Conservation (phyloP, 2,113 vertebrate genomes). For the Laticauda laticaudata region DNA sequence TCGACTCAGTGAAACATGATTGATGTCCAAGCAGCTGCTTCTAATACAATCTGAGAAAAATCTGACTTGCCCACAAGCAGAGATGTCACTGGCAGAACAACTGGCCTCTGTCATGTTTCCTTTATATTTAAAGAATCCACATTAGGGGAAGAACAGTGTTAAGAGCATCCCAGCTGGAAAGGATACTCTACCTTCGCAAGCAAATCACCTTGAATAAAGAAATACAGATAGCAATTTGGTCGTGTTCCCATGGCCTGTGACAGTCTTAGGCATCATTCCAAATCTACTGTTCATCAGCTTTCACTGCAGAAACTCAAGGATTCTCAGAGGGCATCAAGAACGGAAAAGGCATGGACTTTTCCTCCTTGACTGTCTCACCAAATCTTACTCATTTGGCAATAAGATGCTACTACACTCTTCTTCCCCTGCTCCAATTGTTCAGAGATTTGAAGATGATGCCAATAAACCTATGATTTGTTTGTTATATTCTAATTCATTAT, state of each 20-base stretch:
- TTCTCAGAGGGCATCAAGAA: not conserved
- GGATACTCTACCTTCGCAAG: constrained; percentile 33
- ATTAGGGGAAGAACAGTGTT: constrained; percentile 4
- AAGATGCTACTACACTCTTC: not conserved
- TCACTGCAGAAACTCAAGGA: constrained; percentile 30
- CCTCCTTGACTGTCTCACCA: not conserved
- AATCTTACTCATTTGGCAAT: not conserved
- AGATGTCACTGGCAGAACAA: not conserved
- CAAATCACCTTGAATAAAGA: constrained; percentile 42
- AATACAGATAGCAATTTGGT: constrained; percentile 32
- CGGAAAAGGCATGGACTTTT: not conserved
- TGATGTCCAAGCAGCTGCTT: constrained; percentile 7
- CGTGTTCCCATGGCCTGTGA: constrained; percentile 15
- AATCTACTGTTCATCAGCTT: constrained; percentile 15
- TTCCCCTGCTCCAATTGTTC: not conserved
- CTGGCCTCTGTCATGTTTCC: not conserved
- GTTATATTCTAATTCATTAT: not conserved
- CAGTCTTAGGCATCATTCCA: constrained; percentile 32
- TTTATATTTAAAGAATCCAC: not conserved
- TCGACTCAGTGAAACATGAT: not conserved
- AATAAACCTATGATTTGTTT: not conserved
- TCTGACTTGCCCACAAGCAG: constrained; percentile 3
- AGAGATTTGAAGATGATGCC: not conserved
- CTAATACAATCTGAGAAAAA: accelerated
- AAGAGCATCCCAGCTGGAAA: constrained; percentile 20